Percentiles rank a stretch among this genome's conserved stretches.
phyloP scores from a whole-genome alignment of 2,797 vertebrate genomes.

The Microchirus variegatus region DNA sequence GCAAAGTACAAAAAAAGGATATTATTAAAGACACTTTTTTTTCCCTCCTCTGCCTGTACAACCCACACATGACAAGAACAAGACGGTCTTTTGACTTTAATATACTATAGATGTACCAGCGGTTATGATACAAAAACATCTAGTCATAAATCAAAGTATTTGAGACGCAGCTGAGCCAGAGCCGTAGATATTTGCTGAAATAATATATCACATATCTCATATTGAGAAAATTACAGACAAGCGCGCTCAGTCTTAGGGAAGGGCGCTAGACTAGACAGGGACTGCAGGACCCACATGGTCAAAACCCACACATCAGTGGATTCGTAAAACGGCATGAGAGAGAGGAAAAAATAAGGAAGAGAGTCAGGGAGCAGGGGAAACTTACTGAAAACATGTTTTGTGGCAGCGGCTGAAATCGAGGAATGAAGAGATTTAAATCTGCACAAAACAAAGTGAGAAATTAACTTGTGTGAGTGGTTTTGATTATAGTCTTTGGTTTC shows the following conservation, averaged over 20 bases:
- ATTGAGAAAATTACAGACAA: slow-evolving; percentile 79
- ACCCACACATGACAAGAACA: no score
- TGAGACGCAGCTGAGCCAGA: slow-evolving; percentile 44
- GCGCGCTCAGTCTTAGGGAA: slow-evolving; percentile 57
- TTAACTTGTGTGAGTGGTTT: slow-evolving; percentile 26
- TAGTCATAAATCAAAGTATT: slow-evolving; percentile 57
- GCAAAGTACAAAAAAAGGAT: neutral
- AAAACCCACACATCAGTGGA: slow-evolving; percentile 63
- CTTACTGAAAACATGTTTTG: slow-evolving; percentile 44
- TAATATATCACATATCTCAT: slow-evolving; percentile 76
- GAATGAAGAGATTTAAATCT: slow-evolving; percentile 31
- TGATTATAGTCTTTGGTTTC: slow-evolving; percentile 6
- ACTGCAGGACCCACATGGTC: slow-evolving; percentile 68
- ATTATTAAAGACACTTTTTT: neutral
- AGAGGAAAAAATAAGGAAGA: slow-evolving; percentile 57
- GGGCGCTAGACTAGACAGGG: slow-evolving; percentile 63
- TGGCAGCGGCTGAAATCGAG: slow-evolving; percentile 43
- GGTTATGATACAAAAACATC: slow-evolving; percentile 56
- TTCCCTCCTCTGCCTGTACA: no score
- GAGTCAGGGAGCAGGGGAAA: slow-evolving; percentile 46
- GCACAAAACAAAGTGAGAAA: slow-evolving; percentile 23
- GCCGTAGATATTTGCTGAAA: slow-evolving; percentile 67
- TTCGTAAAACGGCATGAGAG: slow-evolving; percentile 46
- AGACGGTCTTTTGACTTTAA: slow-evolving; percentile 8
- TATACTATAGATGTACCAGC: slow-evolving; percentile 18